Evolutionary conservation across 2,113 vertebrate genomes (phyloP).

Genomic region (Leucoraja erinaceus): DNA sequence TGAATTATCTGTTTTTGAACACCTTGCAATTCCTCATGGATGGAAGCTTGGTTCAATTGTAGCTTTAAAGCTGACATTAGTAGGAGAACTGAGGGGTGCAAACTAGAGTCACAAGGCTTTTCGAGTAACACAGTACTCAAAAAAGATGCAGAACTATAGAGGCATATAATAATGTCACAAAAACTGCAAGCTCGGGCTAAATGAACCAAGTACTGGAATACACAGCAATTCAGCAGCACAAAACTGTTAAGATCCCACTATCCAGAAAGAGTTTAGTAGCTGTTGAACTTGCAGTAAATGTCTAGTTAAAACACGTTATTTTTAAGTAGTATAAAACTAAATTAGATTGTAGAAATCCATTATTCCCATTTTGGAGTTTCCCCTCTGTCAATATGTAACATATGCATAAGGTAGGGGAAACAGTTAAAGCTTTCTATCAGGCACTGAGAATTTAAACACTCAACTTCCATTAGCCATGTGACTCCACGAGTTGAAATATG

Average conservation of each 20-base stretch:
- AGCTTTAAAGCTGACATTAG: neutral
- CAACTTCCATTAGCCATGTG: neutral
- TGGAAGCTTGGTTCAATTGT: neutral
- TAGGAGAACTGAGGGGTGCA: neutral
- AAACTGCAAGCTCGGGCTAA: neutral
- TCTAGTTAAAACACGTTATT: too few relatives aligned
- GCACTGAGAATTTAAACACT: neutral
- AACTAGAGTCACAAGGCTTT: neutral
- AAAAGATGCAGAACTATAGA: too few relatives aligned
- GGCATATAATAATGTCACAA: neutral
- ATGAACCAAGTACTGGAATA: neutral
- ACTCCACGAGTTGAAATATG: neutral
- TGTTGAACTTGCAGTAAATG: too few relatives aligned
- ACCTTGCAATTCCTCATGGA: neutral
- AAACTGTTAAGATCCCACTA: too few relatives aligned
- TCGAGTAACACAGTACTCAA: neutral
- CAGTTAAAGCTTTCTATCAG: neutral
- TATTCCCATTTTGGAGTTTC: neutral
- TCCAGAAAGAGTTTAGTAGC: too few relatives aligned
- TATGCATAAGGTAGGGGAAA: neutral
- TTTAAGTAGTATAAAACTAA: too few relatives aligned
- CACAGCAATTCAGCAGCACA: too few relatives aligned
- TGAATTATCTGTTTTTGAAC: too few relatives aligned
- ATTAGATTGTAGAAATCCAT: neutral
- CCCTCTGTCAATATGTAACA: neutral